phyloP scores from a whole-genome alignment of 2,797 vertebrate species.

The Zenarchopterus dispar region DNA sequence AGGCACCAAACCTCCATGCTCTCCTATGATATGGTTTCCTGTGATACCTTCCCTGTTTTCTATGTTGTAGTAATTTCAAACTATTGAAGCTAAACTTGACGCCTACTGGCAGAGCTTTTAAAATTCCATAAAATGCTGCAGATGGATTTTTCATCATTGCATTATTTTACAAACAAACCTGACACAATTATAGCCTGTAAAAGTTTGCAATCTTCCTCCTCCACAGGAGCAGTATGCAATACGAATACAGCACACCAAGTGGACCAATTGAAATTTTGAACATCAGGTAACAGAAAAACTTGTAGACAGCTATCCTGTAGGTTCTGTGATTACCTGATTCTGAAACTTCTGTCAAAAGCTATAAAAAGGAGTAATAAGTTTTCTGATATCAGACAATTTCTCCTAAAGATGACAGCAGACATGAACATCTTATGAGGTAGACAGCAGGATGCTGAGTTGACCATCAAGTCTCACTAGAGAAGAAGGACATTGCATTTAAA shows the following conservation, averaged over 20 bases:
- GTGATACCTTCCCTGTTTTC: too few species aligned
- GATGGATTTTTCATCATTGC: not conserved
- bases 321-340: not conserved
- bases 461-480: not conserved
- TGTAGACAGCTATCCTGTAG: not conserved
- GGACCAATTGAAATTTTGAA: not conserved
- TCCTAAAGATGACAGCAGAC: slow-evolving; percentile 13
- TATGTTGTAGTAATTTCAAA: too few species aligned
- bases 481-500: slow-evolving; percentile 8
- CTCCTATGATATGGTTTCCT: not conserved
- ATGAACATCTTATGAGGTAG: slow-evolving; percentile 17
- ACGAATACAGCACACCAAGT: not conserved
- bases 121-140: not conserved
- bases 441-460: slow-evolving; percentile 5
- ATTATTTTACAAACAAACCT: not conserved
- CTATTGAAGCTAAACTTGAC: not conserved
- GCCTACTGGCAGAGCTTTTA: not conserved
- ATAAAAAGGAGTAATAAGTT: not conserved
- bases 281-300: not conserved
- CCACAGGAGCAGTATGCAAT: not conserved
- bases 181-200: slow-evolving; percentile 5
- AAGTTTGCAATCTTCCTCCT: not conserved
- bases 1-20: too few species aligned
- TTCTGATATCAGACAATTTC: slow-evolving; percentile 14
- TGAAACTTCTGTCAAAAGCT: not conserved